These are phyloP conservation scores for Gallinago paraguaiae DNA, from an alignment of 2,113 vertebrate species.

Conservation along the genomic window DNA sequence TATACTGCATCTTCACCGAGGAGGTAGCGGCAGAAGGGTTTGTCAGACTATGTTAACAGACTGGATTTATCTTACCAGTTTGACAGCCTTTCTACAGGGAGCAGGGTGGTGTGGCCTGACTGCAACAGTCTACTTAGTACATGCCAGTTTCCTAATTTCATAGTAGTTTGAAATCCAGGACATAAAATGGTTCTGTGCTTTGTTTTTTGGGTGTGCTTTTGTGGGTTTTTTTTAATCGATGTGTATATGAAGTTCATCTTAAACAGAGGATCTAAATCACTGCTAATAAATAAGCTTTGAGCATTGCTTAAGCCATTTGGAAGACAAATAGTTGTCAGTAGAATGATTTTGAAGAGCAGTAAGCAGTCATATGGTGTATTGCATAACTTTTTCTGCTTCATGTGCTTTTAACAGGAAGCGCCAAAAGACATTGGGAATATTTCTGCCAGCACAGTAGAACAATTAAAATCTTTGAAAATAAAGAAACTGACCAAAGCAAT, in stretches of 20 bases:
- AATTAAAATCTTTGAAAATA: conserved; percentile 27
- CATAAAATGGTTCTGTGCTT: neutral
- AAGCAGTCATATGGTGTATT: neutral
- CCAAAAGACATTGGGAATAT: conserved; percentile 88
- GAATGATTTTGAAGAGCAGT: neutral
- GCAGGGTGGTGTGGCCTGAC: neutral
- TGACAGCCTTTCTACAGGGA: neutral
- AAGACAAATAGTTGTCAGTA: neutral
- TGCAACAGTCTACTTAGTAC: neutral
- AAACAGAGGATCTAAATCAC: neutral
- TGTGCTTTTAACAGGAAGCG: conserved; percentile 68
- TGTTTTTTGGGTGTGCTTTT: neutral
- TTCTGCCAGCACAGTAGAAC: conserved; percentile 65
- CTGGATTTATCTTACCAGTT: neutral
- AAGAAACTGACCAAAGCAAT: conserved; percentile 38
- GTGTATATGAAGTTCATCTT: neutral
- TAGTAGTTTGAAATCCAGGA: neutral
- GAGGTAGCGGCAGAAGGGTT: neutral
- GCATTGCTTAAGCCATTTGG: neutral
- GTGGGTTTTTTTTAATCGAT: neutral
- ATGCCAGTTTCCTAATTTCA: neutral
- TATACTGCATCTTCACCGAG: neutral
- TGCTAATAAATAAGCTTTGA: neutral
- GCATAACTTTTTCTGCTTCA: conserved; percentile 6
- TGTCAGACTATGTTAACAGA: rapidly evolving